Base-by-base conservation (phyloP, 1,140 invertebrate genomes). In the Pseudomyrmex dendroicus region DNA sequence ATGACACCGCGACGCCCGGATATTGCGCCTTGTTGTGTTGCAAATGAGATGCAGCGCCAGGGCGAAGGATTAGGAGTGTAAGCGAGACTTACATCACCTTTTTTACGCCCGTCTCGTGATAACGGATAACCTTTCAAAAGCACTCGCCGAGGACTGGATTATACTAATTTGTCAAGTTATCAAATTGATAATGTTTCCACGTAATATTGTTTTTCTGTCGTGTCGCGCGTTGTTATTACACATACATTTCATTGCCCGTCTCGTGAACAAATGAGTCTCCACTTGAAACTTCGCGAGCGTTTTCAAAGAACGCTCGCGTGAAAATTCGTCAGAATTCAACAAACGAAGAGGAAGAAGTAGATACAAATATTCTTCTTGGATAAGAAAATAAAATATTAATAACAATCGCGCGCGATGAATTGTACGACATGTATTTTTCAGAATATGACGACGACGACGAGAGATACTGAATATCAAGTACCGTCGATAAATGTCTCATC, bases 401-500 rank as follows among this genome's bases (percentile, higher is more conserved):
- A 35, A 35, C 35, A 35, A 35, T 35, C 35, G 35, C 35, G 35
- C 35, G 5, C 35, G 35, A 35, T 35, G 3, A 35, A 35, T 35
- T 35, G 35, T 35, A 35, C 35, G 35, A 35, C 35, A 35, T 35
- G 35, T 35, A 35, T 35, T 35, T 35, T 35, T 35, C 35, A 35
- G 35, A 35, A 35, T 35, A 35, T 35, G n/a, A n/a, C n/a, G n/a
- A n/a, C n/a, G n/a, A n/a, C 2, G 35, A 48, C 2, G 66, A 35
- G 35, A 4, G 57, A 59, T n/a, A 72, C 10, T 68, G 15, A 72
- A 80, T 61, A 48, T 80, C 56, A 72, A 80, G 66, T 35, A 35
- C 73, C 73, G 73, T 80, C 66, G 76, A 80, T 80, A 80, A 80
- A 72, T 72, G 76, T 70, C 64, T 70, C 54, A 72, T 72, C 66